Evolutionary conservation across 2,888 invertebrate genomes (phyloP).

Genomic region (Diarsia rubi): DNA sequence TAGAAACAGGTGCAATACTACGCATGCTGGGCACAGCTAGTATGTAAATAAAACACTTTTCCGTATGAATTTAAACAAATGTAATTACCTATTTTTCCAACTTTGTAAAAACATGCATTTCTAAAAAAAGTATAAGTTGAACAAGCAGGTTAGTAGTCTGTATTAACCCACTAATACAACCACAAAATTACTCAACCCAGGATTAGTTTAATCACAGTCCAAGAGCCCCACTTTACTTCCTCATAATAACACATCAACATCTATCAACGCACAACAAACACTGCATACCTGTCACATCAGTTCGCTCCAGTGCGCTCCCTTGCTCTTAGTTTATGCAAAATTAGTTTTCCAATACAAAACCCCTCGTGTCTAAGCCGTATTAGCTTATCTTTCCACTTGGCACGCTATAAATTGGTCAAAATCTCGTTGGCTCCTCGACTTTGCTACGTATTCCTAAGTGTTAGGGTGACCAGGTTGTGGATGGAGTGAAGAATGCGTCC

Average conservation of each 20-base stretch:
- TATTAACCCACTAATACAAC: not conserved
- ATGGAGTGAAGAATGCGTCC: not conserved
- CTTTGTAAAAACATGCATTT: not conserved
- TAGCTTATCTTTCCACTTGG: conserved; percentile 91
- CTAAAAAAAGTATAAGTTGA: not conserved
- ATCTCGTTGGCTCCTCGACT: conserved; percentile 88
- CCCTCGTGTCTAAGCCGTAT: conserved; percentile 82
- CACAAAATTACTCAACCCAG: not conserved
- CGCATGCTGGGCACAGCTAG: too few relatives aligned
- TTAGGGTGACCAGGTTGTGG: conserved; percentile 71
- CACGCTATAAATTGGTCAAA: conserved; percentile 91
- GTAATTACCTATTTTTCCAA: not conserved
- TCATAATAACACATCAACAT: conserved; percentile 52
- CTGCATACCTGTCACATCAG: conserved; percentile 67
- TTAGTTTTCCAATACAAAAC: conserved; percentile 88
- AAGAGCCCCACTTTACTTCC: conserved; percentile 31
- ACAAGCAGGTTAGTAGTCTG: not conserved
- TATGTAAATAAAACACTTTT: not conserved
- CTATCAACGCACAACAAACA: conserved; percentile 51
- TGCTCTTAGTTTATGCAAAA: conserved; percentile 83
- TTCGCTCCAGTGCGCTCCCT: conserved; percentile 71
- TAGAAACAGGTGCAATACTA: too few relatives aligned
- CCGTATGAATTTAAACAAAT: not conserved
- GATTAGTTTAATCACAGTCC: conserved; percentile 5
- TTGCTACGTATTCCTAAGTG: conserved; percentile 82